A percentile compares a stretch with the other conserved stretches of the same genome.
Conservation (phyloP, 1,140 invertebrate genomes). For the Leguminivora glycinivorella region DNA sequence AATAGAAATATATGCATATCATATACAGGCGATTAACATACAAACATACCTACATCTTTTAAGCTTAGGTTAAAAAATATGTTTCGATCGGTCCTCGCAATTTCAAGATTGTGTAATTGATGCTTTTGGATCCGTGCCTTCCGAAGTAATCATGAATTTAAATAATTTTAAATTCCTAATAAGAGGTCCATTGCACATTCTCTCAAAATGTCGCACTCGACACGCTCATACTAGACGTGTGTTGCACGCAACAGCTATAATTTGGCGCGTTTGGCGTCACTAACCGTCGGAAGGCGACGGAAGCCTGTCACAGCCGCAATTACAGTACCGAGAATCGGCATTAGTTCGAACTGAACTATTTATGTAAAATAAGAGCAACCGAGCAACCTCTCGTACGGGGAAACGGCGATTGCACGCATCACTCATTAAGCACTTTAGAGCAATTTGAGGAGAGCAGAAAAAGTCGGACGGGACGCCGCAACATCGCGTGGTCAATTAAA, state of each 20-base stretch:
- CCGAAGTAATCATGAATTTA: too few relatives aligned
- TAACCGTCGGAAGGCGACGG: conserved; percentile 66
- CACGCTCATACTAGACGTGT: conserved; percentile 62
- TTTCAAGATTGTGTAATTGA: too few relatives aligned
- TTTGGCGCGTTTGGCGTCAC: conserved; percentile 63
- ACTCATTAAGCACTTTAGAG: conserved; percentile 78
- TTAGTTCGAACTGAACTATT: conserved; percentile 77
- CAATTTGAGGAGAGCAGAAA: conserved; percentile 75
- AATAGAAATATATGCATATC: too few relatives aligned
- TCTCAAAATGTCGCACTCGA: conserved; percentile 58
- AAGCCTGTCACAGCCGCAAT: conserved; percentile 77
- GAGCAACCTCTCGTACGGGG: conserved; percentile 63
- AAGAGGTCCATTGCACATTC: not conserved
- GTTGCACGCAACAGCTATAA: conserved; percentile 73
- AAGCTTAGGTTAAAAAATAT: too few relatives aligned
- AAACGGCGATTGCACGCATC: conserved; percentile 77
- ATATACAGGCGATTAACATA: too few relatives aligned
- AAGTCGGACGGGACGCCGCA: conserved; percentile 66
- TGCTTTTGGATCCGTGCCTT: too few relatives aligned
- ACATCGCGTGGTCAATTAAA: conserved; percentile 78
- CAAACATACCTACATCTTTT: too few relatives aligned
- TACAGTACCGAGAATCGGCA: conserved; percentile 77
- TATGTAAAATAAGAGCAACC: conserved; percentile 75
- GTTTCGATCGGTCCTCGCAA: too few relatives aligned
- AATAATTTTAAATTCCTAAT: not conserved